Evolutionary conservation across 2,113 vertebrate species (phyloP), one percentile per base, ranked within the genome.

Genomic region (Morone saxatilis): DNA sequence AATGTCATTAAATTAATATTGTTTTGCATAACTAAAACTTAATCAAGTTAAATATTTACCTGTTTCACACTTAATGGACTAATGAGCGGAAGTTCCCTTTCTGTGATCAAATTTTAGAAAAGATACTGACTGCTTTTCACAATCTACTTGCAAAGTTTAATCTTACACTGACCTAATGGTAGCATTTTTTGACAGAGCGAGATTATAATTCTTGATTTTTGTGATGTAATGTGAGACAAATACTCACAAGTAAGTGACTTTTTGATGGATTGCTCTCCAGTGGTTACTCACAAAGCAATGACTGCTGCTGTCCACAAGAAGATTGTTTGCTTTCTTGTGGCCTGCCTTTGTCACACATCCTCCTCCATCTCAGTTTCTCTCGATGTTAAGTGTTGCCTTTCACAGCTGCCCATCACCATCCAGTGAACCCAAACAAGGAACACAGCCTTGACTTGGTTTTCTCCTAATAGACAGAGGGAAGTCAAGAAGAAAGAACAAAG

Each of bases 371-470:
- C 57, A 51, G 66, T 68, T 79, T 86, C 68, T 85, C 72, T 60
- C n/a, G 13, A 59, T 67, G 68, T 63, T 65, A 96, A 97, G 97
- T 96, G 96, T 95, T 96, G 94, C 95, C 93, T 96, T 96, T 97
- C 96, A 97, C 94, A 93, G 88, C 94, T 95, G 96, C 81, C 92
- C 85, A 81, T 94, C 96, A 96, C 93, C 93, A 94, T 93, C 94
- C 93, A 62, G 25, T 47, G 45, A 83, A 69, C 71, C 57, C 94
- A 95, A 94, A 96, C 96, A 95, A 95, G 95, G 94, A 96, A 94
- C 92, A 92, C 96, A 94, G 22, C 94, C 91, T 86, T 94, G 95
- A 95, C 95, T 47, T 69, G 25, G 13, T 51, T 59, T 31, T 47
- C 17, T 71, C 69, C 69, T 63, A 43, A 41, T 14, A 63, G 10